Base-by-base conservation (phyloP, 2,113 vertebrate species). In the Corynorhinus townsendii region DNA sequence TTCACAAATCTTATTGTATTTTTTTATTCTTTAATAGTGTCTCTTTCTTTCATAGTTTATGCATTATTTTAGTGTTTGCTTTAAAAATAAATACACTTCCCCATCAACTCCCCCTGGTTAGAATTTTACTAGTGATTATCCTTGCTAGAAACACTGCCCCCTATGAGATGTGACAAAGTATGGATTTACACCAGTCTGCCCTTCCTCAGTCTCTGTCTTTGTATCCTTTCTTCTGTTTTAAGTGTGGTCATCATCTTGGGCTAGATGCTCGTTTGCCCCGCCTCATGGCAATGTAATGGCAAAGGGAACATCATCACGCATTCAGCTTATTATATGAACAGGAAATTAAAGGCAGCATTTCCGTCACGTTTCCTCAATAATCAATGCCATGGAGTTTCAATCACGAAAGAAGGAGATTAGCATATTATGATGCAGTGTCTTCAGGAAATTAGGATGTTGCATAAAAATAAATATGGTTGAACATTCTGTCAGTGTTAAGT, bases 271-370 rank as follows among this genome's bases (percentile, higher is more conserved):
- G 86, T 95, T 56, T 72, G 19, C 45, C 64, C 82, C 49, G 38
- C 62, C 59, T 7, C 2, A 2, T 64, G 10, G n/a, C 66, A 56
- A 84, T 62, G 45, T 87, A 87, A 88, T 66, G 33, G 30, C 28
- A 69, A 76, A 81, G 17, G 33, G 77, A 91, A 68, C 19, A 20
- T 56, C 43, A 24, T 54, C 69, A 64, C 9, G 12, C 26, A 45
- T 66, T 87, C 43, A 40, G 45, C 56, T 90, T 40, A n/a, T 94
- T 49, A 88, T 22, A 47, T 17, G 5, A 85, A 68, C 6, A 11
- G 86, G 47, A 94, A 54, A 81, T 75, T 80, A 83, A 95, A 89
- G 83, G 49, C 59, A 90, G 75, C 68, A 26, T 94, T 91, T 85
- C 30, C 59, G 90, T 91, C 52, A 52, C 66, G 47, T 62, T 96